A percentile compares a stretch with the other conserved stretches of the same genome.
Evolutionary conservation across 1,140 invertebrate species (phyloP).

Genomic region (Holcopasites calliopsidis): DNA sequence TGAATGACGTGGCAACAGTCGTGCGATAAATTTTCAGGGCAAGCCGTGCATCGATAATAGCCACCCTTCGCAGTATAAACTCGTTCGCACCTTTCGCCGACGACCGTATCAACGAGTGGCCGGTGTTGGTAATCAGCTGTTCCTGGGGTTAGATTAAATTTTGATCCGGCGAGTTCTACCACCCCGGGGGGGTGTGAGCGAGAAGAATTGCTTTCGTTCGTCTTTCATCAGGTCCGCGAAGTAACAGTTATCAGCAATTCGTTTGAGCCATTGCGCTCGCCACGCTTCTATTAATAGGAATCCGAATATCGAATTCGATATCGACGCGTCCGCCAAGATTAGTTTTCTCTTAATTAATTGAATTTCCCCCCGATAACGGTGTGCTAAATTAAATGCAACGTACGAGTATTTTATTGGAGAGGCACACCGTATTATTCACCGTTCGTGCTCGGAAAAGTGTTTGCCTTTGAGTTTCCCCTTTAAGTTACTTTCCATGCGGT

Average conservation of each 20-base stretch:
- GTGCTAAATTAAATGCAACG: no score
- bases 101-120: neutral
- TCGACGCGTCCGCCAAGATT: neutral
- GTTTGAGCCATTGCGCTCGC: no score
- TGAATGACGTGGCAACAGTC: neutral
- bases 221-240: neutral
- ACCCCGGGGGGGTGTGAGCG: neutral
- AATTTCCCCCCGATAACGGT: neutral
- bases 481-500: neutral
- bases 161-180: neutral
- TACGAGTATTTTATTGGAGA: neutral
- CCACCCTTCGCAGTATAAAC: neutral
- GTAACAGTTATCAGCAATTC: neutral
- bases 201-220: neutral
- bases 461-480: neutral
- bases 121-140: constrained; percentile 3
- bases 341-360: neutral
- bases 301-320: neutral
- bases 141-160: constrained; percentile 6
- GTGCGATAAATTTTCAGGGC: neutral
- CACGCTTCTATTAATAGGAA: no score
- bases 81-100: constrained; percentile 2
- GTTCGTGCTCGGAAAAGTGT: neutral
- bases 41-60: constrained; percentile 10
- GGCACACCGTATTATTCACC: neutral